These are phyloP conservation scores for Coelinius sp. DNA, from an alignment of 2,888 invertebrate species.

Conservation along the genomic window DNA sequence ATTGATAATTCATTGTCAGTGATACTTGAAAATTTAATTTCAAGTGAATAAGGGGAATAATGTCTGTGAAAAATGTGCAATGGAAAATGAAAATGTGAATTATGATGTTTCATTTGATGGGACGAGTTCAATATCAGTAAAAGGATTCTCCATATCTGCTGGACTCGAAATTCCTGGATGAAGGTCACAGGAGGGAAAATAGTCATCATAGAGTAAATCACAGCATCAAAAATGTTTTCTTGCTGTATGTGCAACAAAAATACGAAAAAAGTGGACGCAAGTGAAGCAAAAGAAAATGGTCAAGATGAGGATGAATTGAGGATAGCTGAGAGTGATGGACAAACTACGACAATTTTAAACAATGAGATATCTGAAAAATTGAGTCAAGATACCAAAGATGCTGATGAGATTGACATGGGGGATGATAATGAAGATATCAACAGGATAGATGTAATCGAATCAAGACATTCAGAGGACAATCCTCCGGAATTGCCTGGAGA, in stretches of 20 bases:
- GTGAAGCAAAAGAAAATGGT: background rate
- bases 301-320: background rate
- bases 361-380: constrained; percentile 10
- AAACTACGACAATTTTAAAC: background rate
- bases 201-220: too few species aligned
- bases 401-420: background rate
- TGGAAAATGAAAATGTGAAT: background rate
- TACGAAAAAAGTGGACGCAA: constrained; percentile 49
- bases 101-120: background rate
- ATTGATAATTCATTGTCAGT: constrained; percentile 1
- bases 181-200: too few species aligned
- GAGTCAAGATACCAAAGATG: background rate
- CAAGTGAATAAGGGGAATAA: background rate
- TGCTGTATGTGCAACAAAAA: constrained; percentile 64
- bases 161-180: too few species aligned
- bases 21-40: constrained; percentile 4
- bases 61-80: background rate
- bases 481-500: too few species aligned
- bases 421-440: background rate
- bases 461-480: too few species aligned
- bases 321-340: background rate
- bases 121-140: background rate
- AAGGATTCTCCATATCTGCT: background rate
- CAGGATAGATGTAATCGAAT: background rate
- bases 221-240: constrained; percentile 62